phyloP scores from a whole-genome alignment of 2,113 vertebrate genomes.

The Brienomyrus longianalis region DNA sequence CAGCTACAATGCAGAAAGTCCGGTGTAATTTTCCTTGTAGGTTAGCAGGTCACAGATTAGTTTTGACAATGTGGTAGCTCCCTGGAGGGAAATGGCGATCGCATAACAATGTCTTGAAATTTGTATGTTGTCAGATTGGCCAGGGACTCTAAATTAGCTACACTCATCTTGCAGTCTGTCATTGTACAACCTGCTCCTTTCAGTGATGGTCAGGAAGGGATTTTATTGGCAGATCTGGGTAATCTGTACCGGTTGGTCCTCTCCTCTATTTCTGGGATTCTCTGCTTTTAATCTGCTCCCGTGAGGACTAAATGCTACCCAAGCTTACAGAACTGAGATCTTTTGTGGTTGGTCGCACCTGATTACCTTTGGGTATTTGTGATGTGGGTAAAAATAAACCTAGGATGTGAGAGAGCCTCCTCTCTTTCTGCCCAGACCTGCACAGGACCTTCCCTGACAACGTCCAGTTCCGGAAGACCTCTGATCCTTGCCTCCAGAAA shows the following conservation, averaged over 20 bases:
- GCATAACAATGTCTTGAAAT: not conserved
- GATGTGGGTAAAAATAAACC: not conserved
- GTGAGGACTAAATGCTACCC: not conserved
- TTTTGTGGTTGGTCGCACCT: not conserved
- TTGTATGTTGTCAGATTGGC: not conserved
- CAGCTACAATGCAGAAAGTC: not conserved
- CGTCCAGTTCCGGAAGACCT: constrained; percentile 68
- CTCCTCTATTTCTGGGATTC: not conserved
- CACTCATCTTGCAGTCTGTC: not conserved
- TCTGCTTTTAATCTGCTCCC: not conserved
- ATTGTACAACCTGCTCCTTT: not conserved
- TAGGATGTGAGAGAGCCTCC: not conserved
- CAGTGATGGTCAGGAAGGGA: not conserved
- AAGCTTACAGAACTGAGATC: not conserved
- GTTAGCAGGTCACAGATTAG: not conserved
- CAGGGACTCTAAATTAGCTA: not conserved
- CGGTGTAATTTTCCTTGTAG: not conserved
- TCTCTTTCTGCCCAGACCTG: constrained; percentile 65
- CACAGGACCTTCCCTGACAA: constrained; percentile 97
- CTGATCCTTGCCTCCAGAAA: constrained; percentile 74
- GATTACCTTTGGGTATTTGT: not conserved
- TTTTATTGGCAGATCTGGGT: not conserved
- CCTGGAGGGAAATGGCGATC: not conserved
- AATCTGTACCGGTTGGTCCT: not conserved
- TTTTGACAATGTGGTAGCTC: not conserved